Base-by-base conservation (phyloP, 2,113 vertebrate genomes). In the Noctilio leporinus region DNA sequence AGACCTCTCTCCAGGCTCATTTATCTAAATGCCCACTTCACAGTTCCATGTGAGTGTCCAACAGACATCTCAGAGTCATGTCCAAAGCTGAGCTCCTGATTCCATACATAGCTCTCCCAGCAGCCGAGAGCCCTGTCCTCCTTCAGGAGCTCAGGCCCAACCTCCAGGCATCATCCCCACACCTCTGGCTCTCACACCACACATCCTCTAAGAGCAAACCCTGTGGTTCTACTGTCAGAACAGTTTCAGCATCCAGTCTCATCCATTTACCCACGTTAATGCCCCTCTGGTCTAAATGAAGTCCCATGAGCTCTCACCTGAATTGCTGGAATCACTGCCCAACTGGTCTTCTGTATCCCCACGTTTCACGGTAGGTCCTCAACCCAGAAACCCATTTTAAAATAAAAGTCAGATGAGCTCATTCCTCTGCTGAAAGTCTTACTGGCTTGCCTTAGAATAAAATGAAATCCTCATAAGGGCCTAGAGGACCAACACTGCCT, bases 61-160 rank as follows among this genome's bases (percentile, higher is more conserved):
- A 49, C 0, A 40, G 43, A n/a, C 11, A 16, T 6, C 30, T 73
- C 0, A 2, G 47, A 64, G 35, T 30, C 33, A 20, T 1, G 24
- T n/a, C 53, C n/a, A 19, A 67, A 76, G 69, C 35, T 38, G 51
- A 88, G 45, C 33, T 62, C 64, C 38, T 3, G 47, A 47, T n/a
- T 53, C 4, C 1, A 7, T 6, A 1, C 2, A 3, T 22, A 62
- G 40, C 22, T 77, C 45, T 85, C 70, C 57, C 57, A 14, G 15
- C 2, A 43, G 65, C 49, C 33, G 40, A 65, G 28, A 83, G 47
- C 87, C 67, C 40, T 5, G n/a, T 38, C n/a, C 59, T 38, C 72
- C 38, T 67, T 3, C 12, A 12, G 22, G 45, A 22, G 33, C n/a
- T 40, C 6, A 55, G 43, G 33, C 16, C 43, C n/a, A 55, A 35